Percentiles rank a stretch among this genome's conserved stretches.
Conservation (phyloP, 2,113 vertebrate genomes). For the Cyprinodon brontotheroides region DNA sequence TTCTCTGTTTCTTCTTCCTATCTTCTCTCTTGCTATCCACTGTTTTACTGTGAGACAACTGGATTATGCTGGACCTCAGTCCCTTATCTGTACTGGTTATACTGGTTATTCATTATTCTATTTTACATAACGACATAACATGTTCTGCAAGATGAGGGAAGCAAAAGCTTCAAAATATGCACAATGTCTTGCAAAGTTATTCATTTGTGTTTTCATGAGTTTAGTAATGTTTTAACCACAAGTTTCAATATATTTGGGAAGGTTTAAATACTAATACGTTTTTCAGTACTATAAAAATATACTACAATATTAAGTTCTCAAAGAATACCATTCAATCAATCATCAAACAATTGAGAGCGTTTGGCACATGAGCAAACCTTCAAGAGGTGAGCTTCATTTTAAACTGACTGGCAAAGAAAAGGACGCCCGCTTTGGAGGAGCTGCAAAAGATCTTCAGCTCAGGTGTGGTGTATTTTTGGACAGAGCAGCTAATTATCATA, state of each 20-base stretch:
- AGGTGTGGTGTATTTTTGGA: too few relatives aligned
- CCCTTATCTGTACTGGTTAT: conserved; percentile 8
- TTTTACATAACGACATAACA: conserved; percentile 13
- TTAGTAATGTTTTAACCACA: conserved; percentile 2
- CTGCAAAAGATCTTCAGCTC: background rate
- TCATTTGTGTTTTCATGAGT: background rate
- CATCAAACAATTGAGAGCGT: background rate
- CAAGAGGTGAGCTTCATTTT: background rate
- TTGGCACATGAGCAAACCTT: background rate
- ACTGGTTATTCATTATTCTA: conserved; percentile 27
- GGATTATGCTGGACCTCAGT: conserved; percentile 57
- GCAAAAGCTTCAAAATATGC: conserved; percentile 14
- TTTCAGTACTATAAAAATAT: background rate
- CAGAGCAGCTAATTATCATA: background rate
- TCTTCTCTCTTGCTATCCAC: conserved; percentile 36
- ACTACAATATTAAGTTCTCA: background rate
- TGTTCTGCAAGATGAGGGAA: conserved; percentile 2
- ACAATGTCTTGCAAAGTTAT: background rate
- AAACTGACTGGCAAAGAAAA: background rate
- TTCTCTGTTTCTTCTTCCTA: conserved; percentile 28
- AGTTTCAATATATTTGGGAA: background rate
- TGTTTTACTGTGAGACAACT: conserved; percentile 61
- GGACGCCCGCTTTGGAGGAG: background rate
- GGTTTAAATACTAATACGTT: background rate
- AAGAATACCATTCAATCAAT: background rate